These are phyloP conservation scores for Lemur catta DNA, from an alignment of 2,797 vertebrate genomes.

Conservation along the genomic window DNA sequence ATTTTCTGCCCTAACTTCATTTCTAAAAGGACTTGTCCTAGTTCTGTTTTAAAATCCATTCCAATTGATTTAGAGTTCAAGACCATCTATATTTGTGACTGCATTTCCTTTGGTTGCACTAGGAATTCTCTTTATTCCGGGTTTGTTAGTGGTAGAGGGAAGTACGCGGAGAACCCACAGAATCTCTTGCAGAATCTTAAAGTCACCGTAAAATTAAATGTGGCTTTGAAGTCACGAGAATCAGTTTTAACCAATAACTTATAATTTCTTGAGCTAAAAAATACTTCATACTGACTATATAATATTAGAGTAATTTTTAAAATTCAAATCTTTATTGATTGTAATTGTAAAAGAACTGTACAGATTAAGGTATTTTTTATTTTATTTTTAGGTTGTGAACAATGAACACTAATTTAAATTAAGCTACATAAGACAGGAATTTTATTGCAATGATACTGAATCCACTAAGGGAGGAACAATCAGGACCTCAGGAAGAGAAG, in stretches of 20 bases:
- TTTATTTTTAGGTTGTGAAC: neutral
- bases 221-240: neutral
- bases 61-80: constrained; percentile 49
- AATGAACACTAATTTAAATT: neutral
- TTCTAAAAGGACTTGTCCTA: constrained; percentile 38
- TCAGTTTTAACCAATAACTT: constrained; percentile 44
- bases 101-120: neutral
- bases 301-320: neutral
- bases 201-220: constrained; percentile 5
- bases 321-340: neutral
- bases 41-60: constrained; percentile 51
- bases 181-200: constrained; percentile 35
- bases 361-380: neutral
- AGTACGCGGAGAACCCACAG: fast-evolving
- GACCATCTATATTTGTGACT: neutral
- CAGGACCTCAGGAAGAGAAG: neutral
- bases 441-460: neutral
- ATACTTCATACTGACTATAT: constrained; percentile 47
- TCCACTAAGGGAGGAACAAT: neutral
- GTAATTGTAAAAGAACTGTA: neutral
- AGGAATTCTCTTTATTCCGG: neutral
- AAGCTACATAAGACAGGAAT: neutral
- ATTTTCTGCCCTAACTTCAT: constrained; percentile 50
- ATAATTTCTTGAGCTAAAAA: constrained; percentile 69
- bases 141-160: neutral